These are phyloP conservation scores for Falco concolor DNA, from an alignment of 2,797 vertebrate species.

Conservation along the genomic window DNA sequence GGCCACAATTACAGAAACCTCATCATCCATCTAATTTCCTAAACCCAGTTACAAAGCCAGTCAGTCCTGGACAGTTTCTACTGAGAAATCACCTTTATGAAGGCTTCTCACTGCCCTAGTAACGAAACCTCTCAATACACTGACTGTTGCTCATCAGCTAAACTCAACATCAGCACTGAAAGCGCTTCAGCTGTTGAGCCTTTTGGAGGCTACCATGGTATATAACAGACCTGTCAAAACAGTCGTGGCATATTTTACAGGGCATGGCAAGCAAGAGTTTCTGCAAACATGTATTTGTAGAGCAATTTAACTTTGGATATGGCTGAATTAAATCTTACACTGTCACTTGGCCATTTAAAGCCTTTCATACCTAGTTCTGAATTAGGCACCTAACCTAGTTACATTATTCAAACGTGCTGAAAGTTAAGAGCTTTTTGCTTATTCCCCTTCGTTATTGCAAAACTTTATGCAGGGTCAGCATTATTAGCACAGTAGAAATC, in stretches of 20 bases:
- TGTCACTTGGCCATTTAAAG: background rate
- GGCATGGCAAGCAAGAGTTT: background rate
- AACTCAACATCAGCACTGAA: background rate
- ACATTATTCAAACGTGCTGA: background rate
- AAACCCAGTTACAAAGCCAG: background rate
- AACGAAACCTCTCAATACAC: background rate
- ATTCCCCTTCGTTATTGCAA: background rate
- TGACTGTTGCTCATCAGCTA: background rate
- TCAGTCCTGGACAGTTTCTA: background rate
- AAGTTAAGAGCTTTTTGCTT: background rate
- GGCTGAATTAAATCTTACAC: background rate
- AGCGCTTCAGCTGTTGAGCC: background rate
- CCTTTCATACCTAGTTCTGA: background rate
- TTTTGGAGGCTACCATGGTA: background rate
- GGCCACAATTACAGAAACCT: background rate
- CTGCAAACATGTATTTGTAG: background rate
- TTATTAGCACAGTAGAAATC: background rate
- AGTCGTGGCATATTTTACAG: background rate
- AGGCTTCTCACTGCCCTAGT: background rate
- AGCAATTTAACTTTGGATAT: background rate
- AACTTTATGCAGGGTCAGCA: background rate
- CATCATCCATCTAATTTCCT: background rate
- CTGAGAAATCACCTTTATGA: background rate
- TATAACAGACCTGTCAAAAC: background rate
- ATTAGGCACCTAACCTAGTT: background rate